Conservation (phyloP, 2,797 vertebrate genomes). For the Arvicola amphibius region DNA sequence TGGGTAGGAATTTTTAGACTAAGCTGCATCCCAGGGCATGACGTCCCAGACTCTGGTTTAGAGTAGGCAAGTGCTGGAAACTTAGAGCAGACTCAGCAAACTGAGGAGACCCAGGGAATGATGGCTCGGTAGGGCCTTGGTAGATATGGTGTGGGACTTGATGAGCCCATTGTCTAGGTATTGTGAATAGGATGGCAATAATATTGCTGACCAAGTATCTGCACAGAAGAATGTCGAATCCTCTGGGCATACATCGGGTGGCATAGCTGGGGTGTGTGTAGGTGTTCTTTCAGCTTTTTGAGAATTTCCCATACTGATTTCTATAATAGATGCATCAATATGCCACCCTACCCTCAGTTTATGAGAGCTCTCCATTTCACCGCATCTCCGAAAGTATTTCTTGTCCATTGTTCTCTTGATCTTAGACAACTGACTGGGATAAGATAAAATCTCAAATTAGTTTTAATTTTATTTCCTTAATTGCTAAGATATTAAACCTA, state of each 20-base stretch:
- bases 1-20: not conserved
- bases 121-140: not conserved
- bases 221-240: not conserved
- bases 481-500: not conserved
- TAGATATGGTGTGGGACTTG: not conserved
- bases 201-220: not conserved
- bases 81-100: not conserved
- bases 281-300: not conserved
- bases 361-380: not conserved
- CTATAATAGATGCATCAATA: not conserved
- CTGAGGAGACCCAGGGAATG: not conserved
- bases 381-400: not conserved
- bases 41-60: not conserved
- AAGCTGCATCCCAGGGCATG: not conserved
- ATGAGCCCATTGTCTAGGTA: not conserved
- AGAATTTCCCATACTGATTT: not conserved
- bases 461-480: not conserved
- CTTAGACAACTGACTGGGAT: too few species aligned
- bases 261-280: not conserved
- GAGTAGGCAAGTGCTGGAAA: not conserved
- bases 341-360: too few species aligned
- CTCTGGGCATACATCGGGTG: not conserved
- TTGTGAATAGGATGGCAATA: not conserved
- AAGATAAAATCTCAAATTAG: not conserved
- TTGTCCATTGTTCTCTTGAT: not conserved